A percentile compares a stretch with the other conserved stretches of the same genome.
These are phyloP conservation scores for Isoperla grammatica DNA, from an alignment of 2,888 invertebrate species.

Conservation along the genomic window DNA sequence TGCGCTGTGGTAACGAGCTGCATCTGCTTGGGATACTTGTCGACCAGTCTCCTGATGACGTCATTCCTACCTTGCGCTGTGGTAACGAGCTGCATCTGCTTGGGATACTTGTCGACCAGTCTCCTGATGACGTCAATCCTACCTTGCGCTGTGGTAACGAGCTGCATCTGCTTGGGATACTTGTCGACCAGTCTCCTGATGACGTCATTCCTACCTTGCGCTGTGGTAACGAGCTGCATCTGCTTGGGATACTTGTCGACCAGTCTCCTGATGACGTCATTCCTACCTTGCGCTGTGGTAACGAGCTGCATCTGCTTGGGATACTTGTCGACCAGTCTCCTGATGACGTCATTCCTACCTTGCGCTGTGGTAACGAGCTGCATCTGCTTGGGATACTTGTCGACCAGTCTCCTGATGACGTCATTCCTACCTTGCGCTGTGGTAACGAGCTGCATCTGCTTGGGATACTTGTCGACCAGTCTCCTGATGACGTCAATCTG, in stretches of 20 bases:
- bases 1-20: conserved; percentile 36
- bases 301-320: conserved; percentile 54
- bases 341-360: conserved; percentile 66
- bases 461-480: conserved; percentile 65
- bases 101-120: conserved; percentile 65
- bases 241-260: conserved; percentile 69
- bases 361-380: conserved; percentile 36
- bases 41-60: conserved; percentile 67
- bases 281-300: conserved; percentile 44
- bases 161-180: conserved; percentile 60
- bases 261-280: conserved; percentile 68
- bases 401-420: conserved; percentile 67
- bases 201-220: conserved; percentile 56
- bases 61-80: conserved; percentile 50
- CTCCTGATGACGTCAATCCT: conserved; percentile 66
- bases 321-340: conserved; percentile 66
- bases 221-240: conserved; percentile 42
- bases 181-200: conserved; percentile 67
- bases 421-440: conserved; percentile 44
- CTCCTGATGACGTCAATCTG: conserved; percentile 70
- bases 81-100: conserved; percentile 49
- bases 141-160: conserved; percentile 41
- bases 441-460: conserved; percentile 49
- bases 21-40: conserved; percentile 68
- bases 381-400: conserved; percentile 68